Conservation (phyloP, 2,797 vertebrate species). For the Pagetopsis macropterus region DNA sequence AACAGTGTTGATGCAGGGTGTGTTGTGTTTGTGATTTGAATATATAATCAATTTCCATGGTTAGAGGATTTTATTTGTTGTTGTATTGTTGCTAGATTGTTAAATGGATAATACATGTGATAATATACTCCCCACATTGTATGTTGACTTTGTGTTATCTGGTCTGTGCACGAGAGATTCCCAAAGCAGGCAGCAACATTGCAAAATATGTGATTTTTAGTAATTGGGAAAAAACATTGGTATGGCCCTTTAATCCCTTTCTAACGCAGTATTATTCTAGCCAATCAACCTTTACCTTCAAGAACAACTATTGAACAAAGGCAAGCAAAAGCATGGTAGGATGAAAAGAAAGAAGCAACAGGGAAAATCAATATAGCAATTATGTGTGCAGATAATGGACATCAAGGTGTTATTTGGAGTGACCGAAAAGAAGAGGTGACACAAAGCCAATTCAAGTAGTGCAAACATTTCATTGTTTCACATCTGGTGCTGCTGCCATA, state of each 20-base stretch:
- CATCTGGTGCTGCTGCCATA: conserved; percentile 64
- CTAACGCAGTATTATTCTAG: conserved; percentile 52
- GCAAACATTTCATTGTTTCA: conserved; percentile 78
- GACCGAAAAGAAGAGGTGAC: conserved; percentile 77
- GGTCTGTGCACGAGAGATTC: too few relatives aligned
- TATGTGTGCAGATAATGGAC: conserved; percentile 84
- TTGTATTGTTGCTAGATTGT: conserved; percentile 56
- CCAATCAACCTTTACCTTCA: conserved; percentile 74
- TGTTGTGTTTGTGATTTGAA: conserved; percentile 76
- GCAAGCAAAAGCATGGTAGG: conserved; percentile 59
- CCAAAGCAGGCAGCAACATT: background rate
- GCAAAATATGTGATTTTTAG: conserved; percentile 12
- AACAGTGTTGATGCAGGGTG: conserved; percentile 65
- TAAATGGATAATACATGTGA: conserved; percentile 57
- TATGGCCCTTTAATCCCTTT: conserved; percentile 57
- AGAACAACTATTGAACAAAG: conserved; percentile 71
- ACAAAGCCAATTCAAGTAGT: conserved; percentile 79
- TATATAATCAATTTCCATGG: conserved; percentile 73
- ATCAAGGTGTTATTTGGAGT: conserved; percentile 81
- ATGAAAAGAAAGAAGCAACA: conserved; percentile 75
- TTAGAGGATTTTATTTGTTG: conserved; percentile 65
- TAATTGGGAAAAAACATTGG: conserved; percentile 4
- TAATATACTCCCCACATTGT: conserved; percentile 17
- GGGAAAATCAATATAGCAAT: conserved; percentile 83
- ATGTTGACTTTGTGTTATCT: conserved; percentile 22